Evolutionary conservation across 2,113 vertebrate species (phyloP).

Genomic region (Bothrops jararaca): DNA sequence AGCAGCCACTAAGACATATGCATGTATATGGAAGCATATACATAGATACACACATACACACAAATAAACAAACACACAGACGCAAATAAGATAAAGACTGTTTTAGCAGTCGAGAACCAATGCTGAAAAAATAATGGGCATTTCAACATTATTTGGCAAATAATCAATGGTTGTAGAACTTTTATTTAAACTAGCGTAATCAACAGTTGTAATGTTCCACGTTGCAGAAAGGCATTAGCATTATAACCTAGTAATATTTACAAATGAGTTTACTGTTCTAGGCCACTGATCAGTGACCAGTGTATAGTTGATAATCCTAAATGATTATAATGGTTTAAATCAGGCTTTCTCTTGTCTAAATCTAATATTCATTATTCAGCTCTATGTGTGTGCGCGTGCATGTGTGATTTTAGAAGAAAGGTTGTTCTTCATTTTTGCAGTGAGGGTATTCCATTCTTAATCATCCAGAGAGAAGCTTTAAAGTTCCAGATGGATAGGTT

Average conservation of each 20-base stretch:
- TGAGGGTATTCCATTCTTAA: neutral
- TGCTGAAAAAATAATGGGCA: neutral
- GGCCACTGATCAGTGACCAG: neutral
- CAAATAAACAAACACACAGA: neutral
- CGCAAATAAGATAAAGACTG: neutral
- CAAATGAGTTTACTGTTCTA: neutral
- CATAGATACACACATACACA: neutral
- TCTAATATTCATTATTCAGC: neutral
- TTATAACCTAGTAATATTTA: neutral
- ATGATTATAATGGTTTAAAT: neutral
- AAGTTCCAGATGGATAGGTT: constrained; percentile 11
- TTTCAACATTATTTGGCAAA: neutral
- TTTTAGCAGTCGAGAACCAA: neutral
- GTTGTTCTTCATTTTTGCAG: neutral
- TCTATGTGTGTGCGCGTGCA: neutral
- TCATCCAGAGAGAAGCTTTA: constrained; percentile 10
- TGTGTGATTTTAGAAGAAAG: neutral
- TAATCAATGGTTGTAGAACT: neutral
- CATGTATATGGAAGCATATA: neutral
- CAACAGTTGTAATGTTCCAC: neutral
- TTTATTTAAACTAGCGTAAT: neutral
- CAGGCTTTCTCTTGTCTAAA: neutral
- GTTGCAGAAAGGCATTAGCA: neutral
- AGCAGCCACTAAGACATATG: neutral
- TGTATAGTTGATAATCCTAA: neutral